Conservation (phyloP, 2,888 invertebrate species). For the Ditula angustiorana region DNA sequence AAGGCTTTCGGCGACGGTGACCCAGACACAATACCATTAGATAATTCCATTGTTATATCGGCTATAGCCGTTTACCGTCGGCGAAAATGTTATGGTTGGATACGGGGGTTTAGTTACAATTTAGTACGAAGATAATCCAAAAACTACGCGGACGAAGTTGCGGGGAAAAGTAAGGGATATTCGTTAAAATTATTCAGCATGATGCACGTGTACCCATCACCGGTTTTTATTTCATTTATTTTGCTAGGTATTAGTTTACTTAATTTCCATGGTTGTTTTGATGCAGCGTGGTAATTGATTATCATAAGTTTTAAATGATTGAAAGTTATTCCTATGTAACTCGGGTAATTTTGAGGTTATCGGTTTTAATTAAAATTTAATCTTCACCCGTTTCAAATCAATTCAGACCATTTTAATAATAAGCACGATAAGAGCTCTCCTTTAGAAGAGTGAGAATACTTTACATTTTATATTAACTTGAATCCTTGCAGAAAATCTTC, state of each 20-base stretch:
- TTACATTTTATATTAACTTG: not conserved
- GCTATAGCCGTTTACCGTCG: too few relatives aligned
- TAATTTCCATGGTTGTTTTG: not conserved
- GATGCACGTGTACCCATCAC: too few relatives aligned
- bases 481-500: not conserved
- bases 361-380: conserved; percentile 1
- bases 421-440: not conserved
- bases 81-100: too few relatives aligned
- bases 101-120: too few relatives aligned
- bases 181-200: too few relatives aligned
- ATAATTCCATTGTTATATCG: too few relatives aligned
- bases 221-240: not conserved
- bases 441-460: too few relatives aligned
- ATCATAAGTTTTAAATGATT: not conserved
- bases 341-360: not conserved
- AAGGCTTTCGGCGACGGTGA: too few relatives aligned
- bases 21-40: too few relatives aligned
- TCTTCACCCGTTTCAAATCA: conserved; percentile 1
- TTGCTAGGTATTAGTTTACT: not conserved
- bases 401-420: not conserved
- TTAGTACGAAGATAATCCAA: too few relatives aligned
- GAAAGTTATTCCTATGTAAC: not conserved
- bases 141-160: too few relatives aligned
- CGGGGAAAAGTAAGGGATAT: too few relatives aligned
- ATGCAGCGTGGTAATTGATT: not conserved